A percentile compares a stretch with the other conserved stretches of the same genome.
Conservation (phyloP, 2,888 invertebrate genomes). For the Hyposoter didymator region DNA sequence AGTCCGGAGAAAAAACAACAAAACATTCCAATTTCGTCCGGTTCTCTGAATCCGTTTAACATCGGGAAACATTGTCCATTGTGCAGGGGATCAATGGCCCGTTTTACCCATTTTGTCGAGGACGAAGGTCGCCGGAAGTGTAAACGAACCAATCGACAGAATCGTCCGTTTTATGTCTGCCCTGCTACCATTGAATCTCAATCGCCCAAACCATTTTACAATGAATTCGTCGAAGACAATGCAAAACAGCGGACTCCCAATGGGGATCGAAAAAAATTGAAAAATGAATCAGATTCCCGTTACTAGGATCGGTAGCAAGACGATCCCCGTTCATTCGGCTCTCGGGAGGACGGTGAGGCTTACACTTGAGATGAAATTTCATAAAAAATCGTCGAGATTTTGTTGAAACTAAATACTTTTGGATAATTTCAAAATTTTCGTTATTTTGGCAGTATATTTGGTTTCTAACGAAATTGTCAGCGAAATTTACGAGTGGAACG, state of each 20-base stretch:
- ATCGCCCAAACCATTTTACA: constrained; percentile 84
- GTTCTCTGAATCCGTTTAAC: constrained; percentile 2
- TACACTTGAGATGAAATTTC: too few species aligned
- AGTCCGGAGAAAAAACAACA: not conserved
- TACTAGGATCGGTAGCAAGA: not conserved
- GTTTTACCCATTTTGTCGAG: constrained; percentile 88
- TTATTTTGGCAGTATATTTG: too few species aligned
- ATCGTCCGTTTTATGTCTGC: constrained; percentile 84
- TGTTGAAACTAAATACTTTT: too few species aligned
- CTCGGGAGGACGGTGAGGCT: not conserved
- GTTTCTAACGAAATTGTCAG: too few species aligned
- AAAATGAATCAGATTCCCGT: constrained; percentile 25
- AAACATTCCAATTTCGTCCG: constrained; percentile 5
- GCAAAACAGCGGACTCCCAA: constrained; percentile 87
- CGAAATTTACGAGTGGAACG: too few species aligned
- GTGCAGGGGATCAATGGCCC: constrained; percentile 85
- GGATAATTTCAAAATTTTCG: too few species aligned
- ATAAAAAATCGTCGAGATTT: too few species aligned
- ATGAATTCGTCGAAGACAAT: constrained; percentile 88
- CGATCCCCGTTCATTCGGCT: not conserved
- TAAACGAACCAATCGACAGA: constrained; percentile 85
- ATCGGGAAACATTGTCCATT: constrained; percentile 2
- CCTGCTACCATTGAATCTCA: constrained; percentile 81
- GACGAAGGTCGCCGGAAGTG: constrained; percentile 85
- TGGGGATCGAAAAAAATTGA: constrained; percentile 81